Evolutionary conservation across 2,113 vertebrate genomes (phyloP), one percentile per base, ranked within the genome.

Genomic region (Bos javanicus): DNA sequence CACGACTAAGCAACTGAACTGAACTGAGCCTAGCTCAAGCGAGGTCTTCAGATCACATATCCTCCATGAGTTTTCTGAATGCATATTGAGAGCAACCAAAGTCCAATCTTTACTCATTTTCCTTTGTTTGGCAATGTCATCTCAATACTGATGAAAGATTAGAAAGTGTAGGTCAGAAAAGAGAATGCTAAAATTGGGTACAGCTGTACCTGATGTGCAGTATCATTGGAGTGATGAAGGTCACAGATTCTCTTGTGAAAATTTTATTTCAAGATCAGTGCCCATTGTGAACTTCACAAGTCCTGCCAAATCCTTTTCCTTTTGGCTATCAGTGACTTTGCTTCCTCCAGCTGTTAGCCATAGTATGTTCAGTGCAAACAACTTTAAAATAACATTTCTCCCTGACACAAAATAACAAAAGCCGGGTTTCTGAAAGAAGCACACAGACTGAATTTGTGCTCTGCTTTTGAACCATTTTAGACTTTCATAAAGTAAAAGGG

Each of bases 381-480:
- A 60, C 60, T 95, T 91, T 67, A 96, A 97, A 95, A 91, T 87
- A 95, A 83, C 46, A n/a, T 78, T 62, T 96, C 39, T 80, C 14
- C 23, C 36, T 71, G 76, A 84, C 39, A 36, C 59, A 71, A 62
- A 76, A 60, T 36, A 91, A 91, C 26, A 54, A 85, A 87, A 78
- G 46, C 80, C 12, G 28, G 16, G 25, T 91, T 91, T 92, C 12
- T 90, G 36, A 87, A 28, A 78, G 33, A 83, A 36, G 10, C 5
- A 67, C 48, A 12, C 43, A 64, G 39, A 6, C 43, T 60, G 83
- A 21, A 19, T 92, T 82, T 87, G 13, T 7, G 36, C 56, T 88
- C 36, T 76, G n/a, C 26, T 62, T 87, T 93, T 91, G 52, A 91
- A 80, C 15, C 23, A 80, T 82, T 94, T 96, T 84, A 62, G 76